Percentiles rank a stretch among this genome's conserved stretches.
These are phyloP conservation scores for Prionace glauca DNA, from an alignment of 2,797 vertebrate genomes.

Conservation along the genomic window DNA sequence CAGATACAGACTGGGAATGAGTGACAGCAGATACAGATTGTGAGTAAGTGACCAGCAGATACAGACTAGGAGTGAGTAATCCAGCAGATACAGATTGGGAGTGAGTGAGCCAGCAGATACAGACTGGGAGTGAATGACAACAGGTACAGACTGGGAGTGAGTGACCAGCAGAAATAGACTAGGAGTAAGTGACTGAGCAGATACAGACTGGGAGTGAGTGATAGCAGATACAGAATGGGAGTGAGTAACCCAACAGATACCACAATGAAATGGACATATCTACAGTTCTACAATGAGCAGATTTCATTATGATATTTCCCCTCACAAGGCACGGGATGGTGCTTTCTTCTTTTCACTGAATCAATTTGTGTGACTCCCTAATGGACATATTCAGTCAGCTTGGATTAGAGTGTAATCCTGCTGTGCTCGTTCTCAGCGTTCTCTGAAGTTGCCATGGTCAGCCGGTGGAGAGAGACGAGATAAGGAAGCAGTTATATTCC, in stretches of 20 bases:
- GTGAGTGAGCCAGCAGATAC: neutral
- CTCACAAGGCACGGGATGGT: neutral
- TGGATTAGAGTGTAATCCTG: neutral
- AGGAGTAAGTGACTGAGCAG: neutral
- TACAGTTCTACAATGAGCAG: neutral
- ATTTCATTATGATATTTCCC: neutral
- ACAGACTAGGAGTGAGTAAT: neutral
- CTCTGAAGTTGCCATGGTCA: neutral
- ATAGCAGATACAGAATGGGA: neutral
- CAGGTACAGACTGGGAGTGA: neutral
- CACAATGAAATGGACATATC: neutral
- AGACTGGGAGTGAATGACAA: neutral
- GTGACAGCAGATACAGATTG: neutral
- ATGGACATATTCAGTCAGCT: neutral
- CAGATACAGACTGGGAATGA: neutral
- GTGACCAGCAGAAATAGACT: neutral
- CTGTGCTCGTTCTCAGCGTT: neutral
- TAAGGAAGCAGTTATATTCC: neutral
- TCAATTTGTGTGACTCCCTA: neutral
- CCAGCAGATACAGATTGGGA: neutral
- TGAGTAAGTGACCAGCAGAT: neutral
- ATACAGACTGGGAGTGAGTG: neutral
- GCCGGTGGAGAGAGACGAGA: neutral
- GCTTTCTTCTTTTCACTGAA: neutral
- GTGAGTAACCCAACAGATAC: neutral